Evolutionary conservation across 1,140 invertebrate genomes (phyloP).

Genomic region (Dreissena polymorpha): DNA sequence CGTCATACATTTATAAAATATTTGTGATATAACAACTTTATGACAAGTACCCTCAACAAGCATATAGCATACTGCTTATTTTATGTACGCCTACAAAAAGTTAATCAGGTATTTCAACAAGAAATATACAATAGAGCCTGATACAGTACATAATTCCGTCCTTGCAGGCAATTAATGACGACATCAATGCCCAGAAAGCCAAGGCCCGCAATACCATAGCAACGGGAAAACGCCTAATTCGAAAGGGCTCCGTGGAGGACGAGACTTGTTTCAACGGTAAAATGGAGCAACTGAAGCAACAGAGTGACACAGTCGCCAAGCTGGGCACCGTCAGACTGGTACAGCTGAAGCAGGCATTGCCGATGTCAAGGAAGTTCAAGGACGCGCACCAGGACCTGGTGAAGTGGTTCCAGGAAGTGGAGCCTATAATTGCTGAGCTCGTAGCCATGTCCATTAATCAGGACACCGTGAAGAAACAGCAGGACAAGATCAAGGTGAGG

Average conservation of each 20-base stretch:
- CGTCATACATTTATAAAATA: no score
- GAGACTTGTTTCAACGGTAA: slow-evolving; percentile 93
- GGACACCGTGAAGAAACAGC: slow-evolving; percentile 95
- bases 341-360: slow-evolving; percentile 92
- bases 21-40: no score
- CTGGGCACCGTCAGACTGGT: slow-evolving; percentile 92
- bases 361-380: slow-evolving; percentile 90
- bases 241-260: slow-evolving; percentile 94
- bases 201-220: slow-evolving; percentile 94
- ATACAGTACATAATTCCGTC: background rate
- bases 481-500: slow-evolving; percentile 93
- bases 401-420: slow-evolving; percentile 95
- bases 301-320: slow-evolving; percentile 93
- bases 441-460: slow-evolving; percentile 94
- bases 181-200: slow-evolving; percentile 95
- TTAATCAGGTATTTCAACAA: no score
- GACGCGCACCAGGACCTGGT: slow-evolving; percentile 95
- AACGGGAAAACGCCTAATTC: slow-evolving; percentile 94
- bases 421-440: slow-evolving; percentile 88
- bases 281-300: slow-evolving; percentile 94
- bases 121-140: background rate
- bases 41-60: no score
- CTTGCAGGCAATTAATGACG: slow-evolving; percentile 90
- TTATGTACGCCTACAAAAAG: no score
- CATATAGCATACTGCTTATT: no score